Percentiles rank a stretch among this genome's conserved stretches.
These are phyloP conservation scores for Meloidogyne hapla DNA, from an alignment of 1,140 invertebrate genomes.

Conservation along the genomic window DNA sequence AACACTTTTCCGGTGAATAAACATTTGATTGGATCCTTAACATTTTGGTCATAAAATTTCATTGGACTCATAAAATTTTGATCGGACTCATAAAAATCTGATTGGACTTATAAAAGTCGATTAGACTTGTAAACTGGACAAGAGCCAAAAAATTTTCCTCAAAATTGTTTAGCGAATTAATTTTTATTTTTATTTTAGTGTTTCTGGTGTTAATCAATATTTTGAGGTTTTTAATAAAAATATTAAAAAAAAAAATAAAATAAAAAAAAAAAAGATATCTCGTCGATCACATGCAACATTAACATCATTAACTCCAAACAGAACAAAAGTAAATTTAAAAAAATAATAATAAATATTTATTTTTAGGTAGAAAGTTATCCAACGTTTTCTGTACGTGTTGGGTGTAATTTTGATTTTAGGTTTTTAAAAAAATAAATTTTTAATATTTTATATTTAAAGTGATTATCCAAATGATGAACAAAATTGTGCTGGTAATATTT, in stretches of 20 bases:
- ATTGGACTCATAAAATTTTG: too few relatives aligned
- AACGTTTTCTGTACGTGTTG: slow-evolving; percentile 57
- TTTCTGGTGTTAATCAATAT: slow-evolving; percentile 55
- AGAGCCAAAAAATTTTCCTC: too few relatives aligned
- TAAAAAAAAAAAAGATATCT: slow-evolving; percentile 13
- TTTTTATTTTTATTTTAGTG: slow-evolving; percentile 39
- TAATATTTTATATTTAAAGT: neutral
- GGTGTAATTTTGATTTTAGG: slow-evolving; percentile 56
- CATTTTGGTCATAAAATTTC: too few relatives aligned
- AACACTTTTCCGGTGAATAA: too few relatives aligned
- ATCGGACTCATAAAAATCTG: too few relatives aligned
- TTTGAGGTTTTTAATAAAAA: slow-evolving; percentile 40
- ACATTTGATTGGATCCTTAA: too few relatives aligned
- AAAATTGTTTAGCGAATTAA: too few relatives aligned
- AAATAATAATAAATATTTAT: neutral
- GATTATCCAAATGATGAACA: slow-evolving; percentile 53
- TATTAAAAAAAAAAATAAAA: neutral
- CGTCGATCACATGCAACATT: slow-evolving; percentile 53
- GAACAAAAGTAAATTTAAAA: slow-evolving; percentile 8
- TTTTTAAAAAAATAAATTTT: neutral
- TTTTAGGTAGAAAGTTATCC: slow-evolving; percentile 58
- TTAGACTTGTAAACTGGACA: neutral
- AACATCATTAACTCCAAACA: slow-evolving; percentile 38
- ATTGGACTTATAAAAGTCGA: too few relatives aligned
- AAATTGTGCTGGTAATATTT: slow-evolving; percentile 31